Evolutionary conservation across 2,888 invertebrate genomes (phyloP).

Genomic region (Melieria omissa): DNA sequence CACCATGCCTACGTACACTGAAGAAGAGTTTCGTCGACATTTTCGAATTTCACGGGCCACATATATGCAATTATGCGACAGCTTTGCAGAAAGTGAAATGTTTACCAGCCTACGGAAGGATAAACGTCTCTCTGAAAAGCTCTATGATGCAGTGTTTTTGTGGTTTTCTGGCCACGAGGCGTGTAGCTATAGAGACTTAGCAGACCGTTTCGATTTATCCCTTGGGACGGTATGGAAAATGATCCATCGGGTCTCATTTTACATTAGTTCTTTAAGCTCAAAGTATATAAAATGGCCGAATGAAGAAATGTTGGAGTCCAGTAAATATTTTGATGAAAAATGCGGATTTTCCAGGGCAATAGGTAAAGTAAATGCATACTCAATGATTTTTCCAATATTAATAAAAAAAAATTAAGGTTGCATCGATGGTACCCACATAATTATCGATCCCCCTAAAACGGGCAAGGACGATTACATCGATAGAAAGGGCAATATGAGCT

Average conservation of each 20-base stretch:
- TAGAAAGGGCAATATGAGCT: conserved; percentile 7
- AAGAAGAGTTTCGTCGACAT: conserved; percentile 10
- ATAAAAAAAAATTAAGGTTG: conserved; percentile 2
- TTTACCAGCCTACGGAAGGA: background rate
- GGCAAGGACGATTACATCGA: conserved; percentile 29
- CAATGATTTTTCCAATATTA: background rate
- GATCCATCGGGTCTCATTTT: background rate
- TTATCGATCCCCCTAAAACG: conserved; percentile 15
- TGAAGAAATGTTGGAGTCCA: background rate
- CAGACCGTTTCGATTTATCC: conserved; percentile 17
- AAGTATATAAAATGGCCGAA: conserved; percentile 4
- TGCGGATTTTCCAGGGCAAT: conserved; percentile 15
- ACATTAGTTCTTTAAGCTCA: background rate
- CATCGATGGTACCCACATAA: conserved; percentile 24
- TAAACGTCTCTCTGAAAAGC: conserved; percentile 2
- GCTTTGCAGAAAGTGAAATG: conserved; percentile 2
- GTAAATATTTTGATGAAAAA: conserved; percentile 10
- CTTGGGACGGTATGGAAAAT: conserved; percentile 14
- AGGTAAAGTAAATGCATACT: conserved; percentile 1
- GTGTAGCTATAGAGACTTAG: conserved; percentile 18
- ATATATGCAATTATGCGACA: background rate
- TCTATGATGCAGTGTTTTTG: conserved; percentile 12
- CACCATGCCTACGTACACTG: conserved; percentile 5
- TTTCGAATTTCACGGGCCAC: background rate
- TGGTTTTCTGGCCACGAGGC: conserved; percentile 16